Conservation (phyloP, 2,113 vertebrate genomes). For the Sprattus sprattus region DNA sequence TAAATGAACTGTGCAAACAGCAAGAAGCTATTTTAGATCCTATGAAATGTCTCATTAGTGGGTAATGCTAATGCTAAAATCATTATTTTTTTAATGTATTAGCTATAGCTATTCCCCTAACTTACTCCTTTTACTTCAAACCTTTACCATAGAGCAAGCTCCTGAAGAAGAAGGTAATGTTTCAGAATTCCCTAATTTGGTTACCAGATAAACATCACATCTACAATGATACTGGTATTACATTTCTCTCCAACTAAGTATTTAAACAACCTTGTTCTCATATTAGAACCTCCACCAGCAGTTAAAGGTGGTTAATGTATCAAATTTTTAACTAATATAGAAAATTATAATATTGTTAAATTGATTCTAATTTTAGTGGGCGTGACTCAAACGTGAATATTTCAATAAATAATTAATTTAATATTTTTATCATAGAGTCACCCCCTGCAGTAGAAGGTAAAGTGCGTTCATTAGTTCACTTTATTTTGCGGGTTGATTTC, state of each 20-base stretch:
- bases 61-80: neutral
- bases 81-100: too few relatives aligned
- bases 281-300: neutral
- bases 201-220: neutral
- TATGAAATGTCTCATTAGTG: neutral
- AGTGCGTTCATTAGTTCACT: neutral
- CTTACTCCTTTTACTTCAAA: neutral
- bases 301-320: neutral
- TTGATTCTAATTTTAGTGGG: too few relatives aligned
- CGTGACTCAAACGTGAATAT: neutral
- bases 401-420: neutral
- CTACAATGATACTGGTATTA: neutral
- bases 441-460: neutral
- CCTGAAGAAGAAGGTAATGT: slow-evolving; percentile 8
- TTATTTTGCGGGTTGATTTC: neutral
- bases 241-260: too few relatives aligned
- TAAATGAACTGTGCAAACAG: neutral
- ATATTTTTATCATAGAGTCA: neutral
- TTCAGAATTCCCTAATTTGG: neutral
- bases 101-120: neutral
- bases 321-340: neutral
- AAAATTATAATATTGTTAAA: neutral
- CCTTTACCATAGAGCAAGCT: neutral
- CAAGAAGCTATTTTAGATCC: neutral
- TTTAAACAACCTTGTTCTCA: too few relatives aligned